Percentiles rank a stretch among this genome's conserved stretches.
Evolutionary conservation across 37 sponge, comb jelly and placozoan species (phyloP).

Genomic region (Spongilla lacustris): DNA sequence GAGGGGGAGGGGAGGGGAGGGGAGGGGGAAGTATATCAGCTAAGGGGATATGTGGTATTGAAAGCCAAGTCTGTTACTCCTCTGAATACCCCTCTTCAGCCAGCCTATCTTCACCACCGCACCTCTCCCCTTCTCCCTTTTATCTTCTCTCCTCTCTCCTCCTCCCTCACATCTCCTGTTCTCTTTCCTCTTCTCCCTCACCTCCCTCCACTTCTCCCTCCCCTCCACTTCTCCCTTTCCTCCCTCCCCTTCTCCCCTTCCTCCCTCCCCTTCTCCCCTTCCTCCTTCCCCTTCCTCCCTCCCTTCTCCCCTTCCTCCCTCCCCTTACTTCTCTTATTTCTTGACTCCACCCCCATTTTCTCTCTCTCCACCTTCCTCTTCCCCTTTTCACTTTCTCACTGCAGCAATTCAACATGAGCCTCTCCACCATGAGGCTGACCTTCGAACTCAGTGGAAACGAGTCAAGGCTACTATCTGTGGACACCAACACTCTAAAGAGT

Average conservation of each 20-base stretch:
- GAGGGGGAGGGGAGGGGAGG: too few species aligned
- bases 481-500: constrained; percentile 29
- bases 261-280: background rate
- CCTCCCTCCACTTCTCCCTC: background rate
- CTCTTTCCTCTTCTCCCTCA: background rate
- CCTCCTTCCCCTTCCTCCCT: background rate
- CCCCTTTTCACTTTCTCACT: background rate
- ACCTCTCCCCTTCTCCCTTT: background rate
- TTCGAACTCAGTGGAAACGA: background rate
- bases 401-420: background rate
- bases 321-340: background rate
- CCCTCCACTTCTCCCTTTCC: background rate
- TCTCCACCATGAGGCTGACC: background rate
- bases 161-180: background rate
- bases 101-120: background rate
- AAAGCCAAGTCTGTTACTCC: background rate
- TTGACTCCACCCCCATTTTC: too few species aligned
- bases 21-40: too few species aligned
- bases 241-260: background rate
- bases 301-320: background rate
- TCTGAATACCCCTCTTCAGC: too few species aligned
- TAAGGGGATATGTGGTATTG: background rate
- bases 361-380: background rate
- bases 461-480: background rate
- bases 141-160: too few species aligned